Conservation (phyloP, 2,888 invertebrate species). For the Andricus quercusramuli region DNA sequence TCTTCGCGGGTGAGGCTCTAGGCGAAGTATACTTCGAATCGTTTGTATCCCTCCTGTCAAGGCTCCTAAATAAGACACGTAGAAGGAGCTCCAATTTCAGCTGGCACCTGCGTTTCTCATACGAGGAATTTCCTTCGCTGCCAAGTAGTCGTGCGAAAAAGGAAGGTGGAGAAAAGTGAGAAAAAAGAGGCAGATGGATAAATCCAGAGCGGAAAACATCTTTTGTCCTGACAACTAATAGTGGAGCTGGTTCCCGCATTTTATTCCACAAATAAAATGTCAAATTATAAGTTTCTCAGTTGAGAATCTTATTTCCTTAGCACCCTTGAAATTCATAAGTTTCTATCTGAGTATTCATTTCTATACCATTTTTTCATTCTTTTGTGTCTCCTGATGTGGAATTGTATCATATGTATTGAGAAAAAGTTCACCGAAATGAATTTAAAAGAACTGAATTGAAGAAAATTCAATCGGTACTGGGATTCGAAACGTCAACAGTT, state of each 20-base stretch:
- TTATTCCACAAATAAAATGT: background rate
- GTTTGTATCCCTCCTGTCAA: slow-evolving; percentile 67
- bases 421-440: too few species aligned
- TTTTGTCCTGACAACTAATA: slow-evolving; percentile 33
- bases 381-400: background rate
- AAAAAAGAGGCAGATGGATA: slow-evolving; percentile 2
- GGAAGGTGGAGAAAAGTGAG: slow-evolving; percentile 19
- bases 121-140: slow-evolving; percentile 40
- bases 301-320: background rate
- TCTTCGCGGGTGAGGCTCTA: background rate
- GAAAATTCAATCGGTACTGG: background rate
- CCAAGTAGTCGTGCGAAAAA: slow-evolving; percentile 3
- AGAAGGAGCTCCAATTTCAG: slow-evolving; percentile 74
- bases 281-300: slow-evolving; percentile 15
- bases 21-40: slow-evolving; percentile 63
- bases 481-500: background rate
- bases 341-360: background rate
- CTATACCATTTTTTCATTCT: background rate
- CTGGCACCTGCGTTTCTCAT: slow-evolving; percentile 72
- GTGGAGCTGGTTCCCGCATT: background rate
- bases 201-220: slow-evolving; percentile 17
- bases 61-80: slow-evolving; percentile 72
- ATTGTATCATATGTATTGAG: background rate
- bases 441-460: too few species aligned
- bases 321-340: background rate